A percentile compares a stretch with the other conserved stretches of the same genome.
Conservation (phyloP, 2,797 vertebrate genomes). For the Dicrostonyx torquatus region DNA sequence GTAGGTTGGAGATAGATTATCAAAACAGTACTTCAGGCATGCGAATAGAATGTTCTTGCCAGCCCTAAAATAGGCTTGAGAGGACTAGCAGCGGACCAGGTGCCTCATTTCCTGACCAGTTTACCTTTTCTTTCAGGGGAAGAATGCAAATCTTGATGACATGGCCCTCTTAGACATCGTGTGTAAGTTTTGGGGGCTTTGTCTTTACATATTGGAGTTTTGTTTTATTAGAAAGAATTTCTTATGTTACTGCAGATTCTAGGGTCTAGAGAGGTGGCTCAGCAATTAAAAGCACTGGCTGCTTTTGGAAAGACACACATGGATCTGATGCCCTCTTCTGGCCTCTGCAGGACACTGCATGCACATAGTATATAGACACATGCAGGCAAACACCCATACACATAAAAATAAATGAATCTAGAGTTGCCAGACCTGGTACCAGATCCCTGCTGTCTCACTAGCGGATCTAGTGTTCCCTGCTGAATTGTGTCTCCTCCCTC, state of each 20-base stretch:
- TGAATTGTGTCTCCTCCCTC: background rate
- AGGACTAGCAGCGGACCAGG: background rate
- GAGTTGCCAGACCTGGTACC: background rate
- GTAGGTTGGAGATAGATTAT: background rate
- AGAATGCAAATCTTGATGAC: slow-evolving; percentile 85
- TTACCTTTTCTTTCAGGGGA: slow-evolving; percentile 87
- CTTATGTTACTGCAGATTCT: background rate
- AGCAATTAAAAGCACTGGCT: background rate
- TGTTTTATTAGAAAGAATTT: background rate
- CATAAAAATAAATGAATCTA: background rate
- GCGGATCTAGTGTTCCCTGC: background rate
- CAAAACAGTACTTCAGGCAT: background rate
- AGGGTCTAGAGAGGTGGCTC: background rate
- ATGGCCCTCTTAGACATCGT: slow-evolving; percentile 92
- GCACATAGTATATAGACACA: background rate
- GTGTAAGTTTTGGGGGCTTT: slow-evolving; percentile 89
- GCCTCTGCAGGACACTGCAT: background rate
- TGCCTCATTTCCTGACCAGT: background rate
- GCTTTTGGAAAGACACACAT: background rate
- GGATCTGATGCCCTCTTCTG: background rate
- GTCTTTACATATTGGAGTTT: background rate
- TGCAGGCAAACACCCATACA: background rate
- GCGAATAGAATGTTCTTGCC: background rate
- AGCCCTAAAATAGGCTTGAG: background rate
- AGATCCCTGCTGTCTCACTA: background rate